A percentile compares a stretch with the other conserved stretches of the same genome.
Evolutionary conservation across 2,113 vertebrate genomes (phyloP).

Genomic region (Cariama cristata): DNA sequence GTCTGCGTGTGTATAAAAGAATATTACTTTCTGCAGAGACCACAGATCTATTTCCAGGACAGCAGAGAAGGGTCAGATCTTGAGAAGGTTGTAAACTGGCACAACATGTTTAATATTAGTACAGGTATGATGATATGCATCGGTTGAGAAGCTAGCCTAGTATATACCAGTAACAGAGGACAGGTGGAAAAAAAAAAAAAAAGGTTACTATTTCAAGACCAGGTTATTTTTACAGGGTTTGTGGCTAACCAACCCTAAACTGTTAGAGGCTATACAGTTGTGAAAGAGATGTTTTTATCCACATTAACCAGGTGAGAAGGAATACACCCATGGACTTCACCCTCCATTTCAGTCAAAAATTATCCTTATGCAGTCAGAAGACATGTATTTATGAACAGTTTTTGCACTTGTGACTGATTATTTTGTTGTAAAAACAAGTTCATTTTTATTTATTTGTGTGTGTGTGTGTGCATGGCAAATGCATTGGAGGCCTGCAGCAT

Average conservation of each 20-base stretch:
- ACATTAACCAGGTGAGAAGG: not conserved
- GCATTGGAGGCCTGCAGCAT: not conserved
- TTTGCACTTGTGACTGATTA: not conserved
- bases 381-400: not conserved
- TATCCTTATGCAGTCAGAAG: not conserved
- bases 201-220: constrained; percentile 16
- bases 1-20: not conserved
- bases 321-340: not conserved
- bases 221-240: not conserved
- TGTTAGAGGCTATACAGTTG: not conserved
- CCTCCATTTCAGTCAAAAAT: not conserved
- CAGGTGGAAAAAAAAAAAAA: not conserved
- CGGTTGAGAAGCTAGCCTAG: not conserved
- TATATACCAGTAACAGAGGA: not conserved
- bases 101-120: not conserved
- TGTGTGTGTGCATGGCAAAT: not conserved
- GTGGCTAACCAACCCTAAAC: not conserved
- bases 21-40: not conserved
- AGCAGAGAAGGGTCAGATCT: not conserved
- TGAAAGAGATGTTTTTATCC: constrained; percentile 5
- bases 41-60: not conserved
- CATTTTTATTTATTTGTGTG: not conserved
- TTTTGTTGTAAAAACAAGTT: not conserved
- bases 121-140: not conserved
- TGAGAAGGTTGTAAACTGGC: not conserved